Evolutionary conservation across 2,113 vertebrate species (phyloP), one percentile per base, ranked within the genome.

Genomic region (Corythaixoides concolor): DNA sequence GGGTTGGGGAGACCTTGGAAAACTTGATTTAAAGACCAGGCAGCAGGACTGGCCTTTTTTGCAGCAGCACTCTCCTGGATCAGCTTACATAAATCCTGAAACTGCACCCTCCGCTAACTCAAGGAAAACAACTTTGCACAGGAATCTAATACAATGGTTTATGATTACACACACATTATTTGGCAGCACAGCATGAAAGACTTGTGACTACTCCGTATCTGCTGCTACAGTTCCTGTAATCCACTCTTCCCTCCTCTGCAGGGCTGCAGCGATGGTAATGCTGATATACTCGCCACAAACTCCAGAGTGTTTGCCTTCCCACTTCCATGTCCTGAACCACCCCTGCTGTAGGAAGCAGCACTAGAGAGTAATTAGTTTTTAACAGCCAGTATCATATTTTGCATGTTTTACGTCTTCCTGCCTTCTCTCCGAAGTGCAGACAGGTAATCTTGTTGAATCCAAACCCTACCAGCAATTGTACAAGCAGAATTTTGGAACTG

Each of bases 121-220:
- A 53, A 81, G 70, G 67, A 32, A 80, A 87, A 77, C 47, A 78
- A 28, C 82, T 75, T 60, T 39, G 35, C 18, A 16, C 45, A 85
- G 82, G 70, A 88, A 83, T 79, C 59, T 24, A 91, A 91, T 77
- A 70, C 67, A 97, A 88, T 73, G 63, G 78, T 83, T 67, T 56
- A 39, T 0, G 8, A 95, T 84, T 88, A 83, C 92, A 93, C 70
- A 84, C 76, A 18, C 39, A 4, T 43, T 24, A 62, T 11, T 55
- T 88, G 88, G 85, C 82, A 94, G 55, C 24, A 52, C 41, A 58
- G 59, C 47, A 63, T 1, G 1, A 80, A 66, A 91, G 86, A 80
- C 70, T 41, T 76, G 70, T 73, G 88, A 91, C 75, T 56, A 26
- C 53, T 49, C 78, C 33, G 14, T 64, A 82, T 67, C 66, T 92